A percentile compares a stretch with the other conserved stretches of the same genome.
Evolutionary conservation across 2,888 invertebrate species (phyloP).

Genomic region (Cheilosia pagana): DNA sequence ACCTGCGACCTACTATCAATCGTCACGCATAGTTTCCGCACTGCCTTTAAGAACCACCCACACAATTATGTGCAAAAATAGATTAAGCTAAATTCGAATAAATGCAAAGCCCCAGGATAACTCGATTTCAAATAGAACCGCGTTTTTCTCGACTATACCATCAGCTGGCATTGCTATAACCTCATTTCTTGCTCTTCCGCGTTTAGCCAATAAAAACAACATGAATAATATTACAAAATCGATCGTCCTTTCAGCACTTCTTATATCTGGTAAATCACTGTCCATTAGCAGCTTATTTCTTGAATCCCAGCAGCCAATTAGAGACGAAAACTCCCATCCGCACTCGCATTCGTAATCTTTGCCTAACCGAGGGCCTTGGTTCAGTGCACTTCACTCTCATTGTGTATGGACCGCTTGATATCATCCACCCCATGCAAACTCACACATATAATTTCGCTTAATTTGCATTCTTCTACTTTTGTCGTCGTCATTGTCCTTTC

Average conservation of each 20-base stretch:
- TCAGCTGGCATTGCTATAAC: slow-evolving; percentile 11
- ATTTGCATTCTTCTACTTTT: slow-evolving; percentile 47
- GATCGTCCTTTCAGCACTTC: slow-evolving; percentile 17
- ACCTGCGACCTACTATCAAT: too few relatives aligned
- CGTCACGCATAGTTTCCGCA: too few relatives aligned
- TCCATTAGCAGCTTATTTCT: slow-evolving; percentile 53
- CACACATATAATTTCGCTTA: slow-evolving; percentile 24
- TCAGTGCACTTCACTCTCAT: slow-evolving; percentile 7
- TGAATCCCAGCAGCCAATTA: slow-evolving; percentile 23
- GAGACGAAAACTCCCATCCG: not conserved
- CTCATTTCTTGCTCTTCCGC: not conserved
- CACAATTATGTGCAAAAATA: too few relatives aligned
- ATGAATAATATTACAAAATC: slow-evolving; percentile 19
- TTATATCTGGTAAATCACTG: slow-evolving; percentile 18
- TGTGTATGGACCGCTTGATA: slow-evolving; percentile 3
- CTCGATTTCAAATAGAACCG: slow-evolving; percentile 8
- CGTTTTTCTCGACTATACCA: not conserved
- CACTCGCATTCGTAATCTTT: not conserved
- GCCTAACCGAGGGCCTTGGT: not conserved
- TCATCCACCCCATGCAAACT: slow-evolving; percentile 15
- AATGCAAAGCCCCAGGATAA: not conserved
- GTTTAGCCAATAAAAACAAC: slow-evolving; percentile 7
- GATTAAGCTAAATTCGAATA: not conserved
- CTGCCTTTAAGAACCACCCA: too few relatives aligned
- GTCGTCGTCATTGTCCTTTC: slow-evolving; percentile 15